phyloP scores from a whole-genome alignment of 2,113 vertebrate genomes.

The Xenus cinereus region DNA sequence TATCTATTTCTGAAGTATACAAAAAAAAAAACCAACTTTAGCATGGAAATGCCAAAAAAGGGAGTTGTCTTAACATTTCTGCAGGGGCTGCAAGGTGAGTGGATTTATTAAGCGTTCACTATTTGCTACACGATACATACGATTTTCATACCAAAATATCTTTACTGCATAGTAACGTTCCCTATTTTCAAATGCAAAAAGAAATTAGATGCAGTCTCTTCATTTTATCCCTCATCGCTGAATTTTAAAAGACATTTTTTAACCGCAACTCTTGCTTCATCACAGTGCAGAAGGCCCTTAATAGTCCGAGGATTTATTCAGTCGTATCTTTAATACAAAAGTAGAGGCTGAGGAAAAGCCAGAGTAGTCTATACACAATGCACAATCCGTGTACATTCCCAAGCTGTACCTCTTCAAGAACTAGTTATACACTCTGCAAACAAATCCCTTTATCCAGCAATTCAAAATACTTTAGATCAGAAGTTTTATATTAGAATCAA shows the following conservation, averaged over 20 bases:
- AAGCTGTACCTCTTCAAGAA: slow-evolving; percentile 60
- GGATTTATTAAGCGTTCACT: background rate
- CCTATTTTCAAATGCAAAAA: slow-evolving; percentile 20
- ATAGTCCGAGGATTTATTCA: slow-evolving; percentile 64
- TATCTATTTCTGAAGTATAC: background rate
- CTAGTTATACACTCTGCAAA: slow-evolving; percentile 61
- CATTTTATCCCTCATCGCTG: slow-evolving; percentile 19
- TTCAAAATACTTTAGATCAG: slow-evolving; percentile 67
- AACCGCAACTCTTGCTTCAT: slow-evolving; percentile 62
- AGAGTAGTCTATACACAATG: slow-evolving; percentile 70
- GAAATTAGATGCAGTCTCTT: slow-evolving; percentile 30
- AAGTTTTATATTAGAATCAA: slow-evolving; percentile 62
- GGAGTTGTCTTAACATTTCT: background rate
- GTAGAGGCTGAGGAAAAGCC: slow-evolving; percentile 62
- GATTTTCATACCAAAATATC: slow-evolving; percentile 55
- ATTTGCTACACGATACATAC: slow-evolving; percentile 24
- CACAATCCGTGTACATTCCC: slow-evolving; percentile 66
- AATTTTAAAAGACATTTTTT: slow-evolving; percentile 36
- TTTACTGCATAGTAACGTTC: slow-evolving; percentile 64
- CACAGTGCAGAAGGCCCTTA: slow-evolving; percentile 72
- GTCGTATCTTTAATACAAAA: slow-evolving; percentile 66
- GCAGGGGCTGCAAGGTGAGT: background rate
- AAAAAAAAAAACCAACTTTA: background rate
- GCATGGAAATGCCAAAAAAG: background rate
- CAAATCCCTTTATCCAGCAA: slow-evolving; percentile 65